A percentile compares a stretch with the other conserved stretches of the same genome.
Conservation (phyloP, 2,113 vertebrate species). For the Telmatochromis brichardi region DNA sequence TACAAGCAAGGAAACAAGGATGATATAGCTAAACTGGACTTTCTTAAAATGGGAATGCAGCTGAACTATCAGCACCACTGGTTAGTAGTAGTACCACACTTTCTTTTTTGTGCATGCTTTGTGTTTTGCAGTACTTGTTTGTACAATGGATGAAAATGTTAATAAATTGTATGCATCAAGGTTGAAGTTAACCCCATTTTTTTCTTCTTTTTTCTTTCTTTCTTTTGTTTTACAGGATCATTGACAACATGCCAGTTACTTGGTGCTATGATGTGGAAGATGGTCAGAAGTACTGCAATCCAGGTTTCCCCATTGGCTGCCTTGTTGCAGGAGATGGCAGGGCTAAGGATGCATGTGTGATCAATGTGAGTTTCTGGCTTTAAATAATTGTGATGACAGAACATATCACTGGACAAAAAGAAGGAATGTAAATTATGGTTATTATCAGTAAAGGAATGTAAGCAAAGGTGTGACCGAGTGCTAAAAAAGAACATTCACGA, state of each 20-base stretch:
- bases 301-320: slow-evolving; percentile 96
- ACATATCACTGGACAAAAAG: background rate
- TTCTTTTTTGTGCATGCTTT: background rate
- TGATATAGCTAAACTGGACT: slow-evolving; percentile 60
- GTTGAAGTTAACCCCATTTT: background rate
- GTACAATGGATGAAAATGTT: background rate
- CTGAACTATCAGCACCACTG: slow-evolving; percentile 79
- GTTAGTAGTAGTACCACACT: slow-evolving; percentile 35
- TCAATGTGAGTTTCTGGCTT: slow-evolving; percentile 78
- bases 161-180: background rate
- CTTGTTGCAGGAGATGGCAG: slow-evolving; percentile 82
- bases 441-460: background rate
- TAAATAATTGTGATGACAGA: background rate
- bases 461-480: background rate
- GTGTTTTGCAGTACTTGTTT: background rate
- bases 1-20: slow-evolving; percentile 45
- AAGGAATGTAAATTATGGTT: background rate
- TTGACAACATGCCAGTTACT: slow-evolving; percentile 98
- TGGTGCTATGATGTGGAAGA: slow-evolving; percentile 98
- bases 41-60: slow-evolving; percentile 76
- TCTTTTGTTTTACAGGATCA: slow-evolving; percentile 75
- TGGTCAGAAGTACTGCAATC: slow-evolving; percentile 90
- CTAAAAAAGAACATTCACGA: background rate
- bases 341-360: slow-evolving; percentile 93
- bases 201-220: accelerated